Conservation (phyloP, 2,888 invertebrate genomes). For the Drosophila parthenogenetica region DNA sequence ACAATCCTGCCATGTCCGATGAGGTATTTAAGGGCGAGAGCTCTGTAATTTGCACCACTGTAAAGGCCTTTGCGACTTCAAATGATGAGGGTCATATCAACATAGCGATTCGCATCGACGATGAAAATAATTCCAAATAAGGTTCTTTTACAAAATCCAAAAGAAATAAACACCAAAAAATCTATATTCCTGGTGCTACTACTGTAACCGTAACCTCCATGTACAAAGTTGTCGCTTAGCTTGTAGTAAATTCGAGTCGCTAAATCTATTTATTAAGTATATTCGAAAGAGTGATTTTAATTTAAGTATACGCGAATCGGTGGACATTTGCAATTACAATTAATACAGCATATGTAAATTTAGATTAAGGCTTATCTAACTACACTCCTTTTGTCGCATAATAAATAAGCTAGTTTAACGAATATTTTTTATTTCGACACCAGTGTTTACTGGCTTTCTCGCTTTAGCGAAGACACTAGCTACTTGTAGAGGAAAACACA, state of each 20-base stretch:
- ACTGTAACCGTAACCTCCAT: constrained; percentile 60
- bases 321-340: constrained; percentile 33
- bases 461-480: constrained; percentile 2
- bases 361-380: not conserved
- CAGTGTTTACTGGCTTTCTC: not conserved
- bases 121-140: constrained; percentile 70
- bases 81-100: constrained; percentile 79
- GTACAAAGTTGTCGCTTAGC: constrained; percentile 66
- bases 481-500: too few relatives aligned
- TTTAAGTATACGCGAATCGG: constrained; percentile 54
- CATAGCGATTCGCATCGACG: constrained; percentile 83
- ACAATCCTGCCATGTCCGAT: constrained; percentile 60
- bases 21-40: constrained; percentile 56
- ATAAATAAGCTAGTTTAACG: constrained; percentile 20
- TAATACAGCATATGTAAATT: constrained; percentile 5
- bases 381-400: constrained; percentile 39
- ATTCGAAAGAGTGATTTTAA: constrained; percentile 74
- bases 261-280: constrained; percentile 44
- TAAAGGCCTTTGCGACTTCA: constrained; percentile 35
- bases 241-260: constrained; percentile 48
- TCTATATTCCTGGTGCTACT: constrained; percentile 45
- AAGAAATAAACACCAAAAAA: constrained; percentile 5
- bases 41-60: constrained; percentile 45
- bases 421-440: not conserved
- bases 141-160: not conserved